Evolutionary conservation across 2,888 invertebrate genomes (phyloP), one percentile per base, ranked within the genome.

Genomic region (Thalpophila matura): DNA sequence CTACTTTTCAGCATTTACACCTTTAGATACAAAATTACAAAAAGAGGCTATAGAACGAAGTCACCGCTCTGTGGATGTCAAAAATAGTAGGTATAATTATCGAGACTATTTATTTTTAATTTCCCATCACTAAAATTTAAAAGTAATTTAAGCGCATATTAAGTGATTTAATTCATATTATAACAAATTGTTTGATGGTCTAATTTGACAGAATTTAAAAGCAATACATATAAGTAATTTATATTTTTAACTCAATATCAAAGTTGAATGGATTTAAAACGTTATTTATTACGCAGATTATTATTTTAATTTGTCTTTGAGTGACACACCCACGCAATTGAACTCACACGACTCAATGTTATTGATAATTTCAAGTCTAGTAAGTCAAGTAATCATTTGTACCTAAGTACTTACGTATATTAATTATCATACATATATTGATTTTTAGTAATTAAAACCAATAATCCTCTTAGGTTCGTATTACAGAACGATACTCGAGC

Each of bases 171-270:
- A 46, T 71, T 37, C 37, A 20, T 49, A 35, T 27, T 33, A 50
- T 57, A 6, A 42, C 46, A 53, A 58, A 46, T 40, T 38, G 22
- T 57, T 62, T 27, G 31, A 54, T 54, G 42, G 20, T 40, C 4
- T 40, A 27, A 49, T 42, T 65, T 45, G 16, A 33, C 24, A 54
- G 24, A 53, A 37, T 43, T 45, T 35, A 49, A 56, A 55, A 49
- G 29, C 24, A 31, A 40, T 47, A 37, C 43, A 46, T 38, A 37
- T 38, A 24, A 4, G 24, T 33, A 6, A 59, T 62, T 45, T 50
- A 10, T 22, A 43, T 37, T 37, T 57, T 33, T 37, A 56, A 50
- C 26, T 37, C 1, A 3, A 31, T 42, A 40, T 16, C 16, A n/a
- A 57, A 49, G 33, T 38, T 18, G 62, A 55, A 55, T 29, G 33